A percentile compares a stretch with the other conserved stretches of the same genome.
Conservation (phyloP, 2,113 vertebrate genomes). For the Collichthys lucidus region DNA sequence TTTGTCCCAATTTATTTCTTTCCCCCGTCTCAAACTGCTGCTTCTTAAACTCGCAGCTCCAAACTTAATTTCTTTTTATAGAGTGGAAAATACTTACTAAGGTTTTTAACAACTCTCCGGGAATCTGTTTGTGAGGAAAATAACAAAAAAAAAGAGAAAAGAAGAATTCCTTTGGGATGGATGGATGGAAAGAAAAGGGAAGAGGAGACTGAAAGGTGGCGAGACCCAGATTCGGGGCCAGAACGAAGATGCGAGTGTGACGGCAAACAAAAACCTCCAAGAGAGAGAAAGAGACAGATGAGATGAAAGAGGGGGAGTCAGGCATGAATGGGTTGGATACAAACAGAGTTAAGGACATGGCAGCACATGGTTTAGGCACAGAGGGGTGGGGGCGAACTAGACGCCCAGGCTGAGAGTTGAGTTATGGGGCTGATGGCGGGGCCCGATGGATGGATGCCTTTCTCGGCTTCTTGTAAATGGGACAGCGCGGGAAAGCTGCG, state of each 20-base stretch:
- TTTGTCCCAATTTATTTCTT: constrained; percentile 35
- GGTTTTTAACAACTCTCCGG: constrained; percentile 23
- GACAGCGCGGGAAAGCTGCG: constrained; percentile 27
- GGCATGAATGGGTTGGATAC: constrained; percentile 32
- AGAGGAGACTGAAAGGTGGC: constrained; percentile 10
- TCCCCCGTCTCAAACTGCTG: constrained; percentile 7
- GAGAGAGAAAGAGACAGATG: constrained; percentile 20
- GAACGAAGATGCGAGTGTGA: constrained; percentile 43
- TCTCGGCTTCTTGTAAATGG: constrained; percentile 60
- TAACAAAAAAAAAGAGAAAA: constrained; percentile 25
- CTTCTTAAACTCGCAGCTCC: constrained; percentile 19
- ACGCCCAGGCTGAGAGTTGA: constrained; percentile 30
- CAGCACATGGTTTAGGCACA: constrained; percentile 23
- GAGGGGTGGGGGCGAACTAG: constrained; percentile 26
- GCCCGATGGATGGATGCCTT: constrained; percentile 51
- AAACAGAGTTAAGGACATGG: constrained; percentile 36
- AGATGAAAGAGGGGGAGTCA: constrained; percentile 44
- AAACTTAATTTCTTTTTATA: constrained; percentile 54
- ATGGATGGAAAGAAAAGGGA: constrained; percentile 24
- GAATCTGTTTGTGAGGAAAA: constrained; percentile 47
- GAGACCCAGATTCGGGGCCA: constrained; percentile 30
- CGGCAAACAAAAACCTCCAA: constrained; percentile 55
- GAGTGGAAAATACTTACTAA: constrained; percentile 56
- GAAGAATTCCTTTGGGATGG: constrained; percentile 28
- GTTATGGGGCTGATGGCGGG: constrained; percentile 26